Base-by-base conservation (phyloP, 2,888 invertebrate species). In the Limenitis camilla region DNA sequence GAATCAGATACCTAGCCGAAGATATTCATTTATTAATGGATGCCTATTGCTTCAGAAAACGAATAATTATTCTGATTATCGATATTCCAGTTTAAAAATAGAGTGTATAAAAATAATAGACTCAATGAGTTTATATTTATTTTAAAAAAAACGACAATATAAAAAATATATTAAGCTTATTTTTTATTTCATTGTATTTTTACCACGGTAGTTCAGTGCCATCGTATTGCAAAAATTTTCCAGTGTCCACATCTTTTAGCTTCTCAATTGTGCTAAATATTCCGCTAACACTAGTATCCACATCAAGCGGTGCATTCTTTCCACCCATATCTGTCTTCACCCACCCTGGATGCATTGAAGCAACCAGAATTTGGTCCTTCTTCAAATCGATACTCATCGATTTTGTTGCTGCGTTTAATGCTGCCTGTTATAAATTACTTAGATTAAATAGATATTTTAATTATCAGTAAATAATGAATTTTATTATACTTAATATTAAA, bases 301-400 rank as follows among this genome's bases (percentile, higher is more conserved):
- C 83, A 47, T 92, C 91, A 32, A 96, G 78, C 0, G 92, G 92
- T 0, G 96, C 97, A 61, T 91, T 92, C 36, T 88, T 78, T 5
- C 97, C 96, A 5, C 97, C 97, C 94, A 97, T 93, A 61, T 93
- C 93, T 0, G 97, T 97, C 72, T 92, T 91, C 6, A 97, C 96
- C 97, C 96, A 97, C 2, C 97, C 97, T 0, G 97, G 97, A 81
- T 97, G 96, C 55, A 97, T 72, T 50, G 88, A 89, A 0, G 92
- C 88, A 1, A 92, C 94, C 11, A 96, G 69, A 60, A 97, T 95
- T 40, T 91, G 90, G 62, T 93, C 90, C 36, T 89, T 88, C 70
- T 91, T 91, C 58, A 97, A 84, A 76, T 97, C 97, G 5, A 93
- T 72, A 66, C 94, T 93, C 89, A 97, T 89, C 1, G 95, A 94